A percentile compares a stretch with the other conserved stretches of the same genome.
phyloP scores from a whole-genome alignment of 2,797 vertebrate genomes.

The Momotus momota region DNA sequence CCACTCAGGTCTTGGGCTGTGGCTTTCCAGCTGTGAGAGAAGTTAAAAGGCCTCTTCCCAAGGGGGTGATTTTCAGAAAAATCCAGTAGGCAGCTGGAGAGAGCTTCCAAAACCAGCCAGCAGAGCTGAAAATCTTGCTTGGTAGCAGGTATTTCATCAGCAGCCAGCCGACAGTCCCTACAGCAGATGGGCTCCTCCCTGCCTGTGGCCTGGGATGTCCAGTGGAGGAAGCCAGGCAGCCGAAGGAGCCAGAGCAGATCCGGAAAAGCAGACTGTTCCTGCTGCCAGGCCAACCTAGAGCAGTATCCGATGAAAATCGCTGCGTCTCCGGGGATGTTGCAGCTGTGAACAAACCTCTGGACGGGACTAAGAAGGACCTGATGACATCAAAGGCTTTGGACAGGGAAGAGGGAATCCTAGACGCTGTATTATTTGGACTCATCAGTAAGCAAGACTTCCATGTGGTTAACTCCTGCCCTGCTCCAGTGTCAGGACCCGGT shows the following conservation, averaged over 20 bases:
- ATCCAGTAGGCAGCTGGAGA: neutral
- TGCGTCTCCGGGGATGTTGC: neutral
- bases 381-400: conserved; percentile 36
- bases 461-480: neutral
- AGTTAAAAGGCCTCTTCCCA: neutral
- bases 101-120: neutral
- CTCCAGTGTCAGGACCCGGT: neutral
- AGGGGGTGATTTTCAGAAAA: neutral
- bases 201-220: neutral
- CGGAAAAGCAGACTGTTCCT: rapidly evolving
- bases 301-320: neutral
- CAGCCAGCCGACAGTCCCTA: rapidly evolving
- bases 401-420: neutral
- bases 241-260: rapidly evolving
- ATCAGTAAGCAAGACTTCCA: neutral
- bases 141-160: neutral
- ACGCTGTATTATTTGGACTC: conserved; percentile 4
- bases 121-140: neutral
- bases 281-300: neutral
- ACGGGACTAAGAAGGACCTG: conserved; percentile 9
- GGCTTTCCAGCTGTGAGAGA: neutral
- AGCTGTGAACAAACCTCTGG: conserved; percentile 31
- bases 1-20: neutral
- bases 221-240: neutral
- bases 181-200: neutral